Evolutionary conservation across 2,888 invertebrate genomes (phyloP), one percentile per base, ranked within the genome.

Genomic region (Mellilla xanthometata): DNA sequence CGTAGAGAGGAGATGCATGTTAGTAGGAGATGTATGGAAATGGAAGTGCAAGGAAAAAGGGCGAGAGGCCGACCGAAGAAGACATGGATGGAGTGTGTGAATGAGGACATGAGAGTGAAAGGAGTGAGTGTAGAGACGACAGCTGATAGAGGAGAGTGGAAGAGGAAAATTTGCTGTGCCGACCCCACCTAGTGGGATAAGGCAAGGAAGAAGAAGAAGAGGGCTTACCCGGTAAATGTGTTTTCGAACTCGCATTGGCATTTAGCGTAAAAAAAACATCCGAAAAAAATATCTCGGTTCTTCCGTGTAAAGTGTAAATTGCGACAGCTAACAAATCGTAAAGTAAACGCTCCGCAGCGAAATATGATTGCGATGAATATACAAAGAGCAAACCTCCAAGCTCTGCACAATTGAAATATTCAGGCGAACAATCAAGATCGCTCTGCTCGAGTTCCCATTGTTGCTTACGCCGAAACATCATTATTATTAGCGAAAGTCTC

Each of bases 401-500:
- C 62, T 62, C 63, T 65, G 59, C 58, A 67, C 76, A 68, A 72
- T 75, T 73, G 73, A 72, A 76, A 76, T 72, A 67, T 71, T 66
- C 66, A 63, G 60, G 49, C 58, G 65, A 69, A 74, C 73, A 74
- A 75, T 76, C 73, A 72, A 72, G 72, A 72, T 72, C 61, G 69
- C 63, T 65, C 61, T 60, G 61, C 54, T 64, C 58, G 62, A 62
- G 72, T 67, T 71, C 64, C 65, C 65, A 70, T 70, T 70, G 72
- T 72, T 71, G 59, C 56, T 55, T 61, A 61, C 63, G 61, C 65
- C 68, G 67, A 71, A 72, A 77, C 77, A 75, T 77, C 74, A 74
- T 76, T 76, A 75, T 74, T 70, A 71, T 70, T 71, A 65, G 72
- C 64, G 72, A 77, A 76, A 77, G 74, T 76, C 71, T 68, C 62